Evolutionary conservation across 2,888 invertebrate species (phyloP), one percentile per base, ranked within the genome.

Genomic region (Metalampra italica): DNA sequence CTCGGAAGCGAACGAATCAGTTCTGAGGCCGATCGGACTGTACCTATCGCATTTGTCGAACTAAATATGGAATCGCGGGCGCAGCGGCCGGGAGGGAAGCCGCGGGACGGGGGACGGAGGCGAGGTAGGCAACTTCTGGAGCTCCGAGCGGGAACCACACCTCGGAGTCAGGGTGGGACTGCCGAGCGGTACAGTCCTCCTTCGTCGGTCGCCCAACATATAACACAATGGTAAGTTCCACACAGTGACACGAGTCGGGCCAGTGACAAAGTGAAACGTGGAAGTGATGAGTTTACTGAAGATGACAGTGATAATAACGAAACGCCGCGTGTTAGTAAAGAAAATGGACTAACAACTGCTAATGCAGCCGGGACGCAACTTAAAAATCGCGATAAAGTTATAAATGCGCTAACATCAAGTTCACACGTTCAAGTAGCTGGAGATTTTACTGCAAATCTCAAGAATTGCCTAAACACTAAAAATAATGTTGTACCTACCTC

Each of bases 81-180:
- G 57, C 61, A 56, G 55, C 57, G 52, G 44, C 45, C 49, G 22
- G 37, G 50, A 42, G 43, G 44, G 53, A 56, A 57, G 57, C 55
- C 50, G 50, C 60, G 64, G 54, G 55, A 49, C 57, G 53, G 61
- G 60, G 53, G 60, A 51, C 51, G 54, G 64, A 52, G 54, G 64
- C 64, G 68, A 68, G 64, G 69, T 72, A 69, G 65, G 64, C 55
- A 47, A 61, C 62, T 68, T 69, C 75, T 75, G 82, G 79, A 76
- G 62, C 64, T 62, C 55, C 58, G 68, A 64, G 74, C 59, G 69
- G 74, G 75, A 68, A 64, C 75, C 66, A 67, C 58, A 69, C 56
- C 74, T 83, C 83, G 79, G 86, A 89, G 88, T 87, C 86, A 83
- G 87, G 87, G 85, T 82, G 84, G 83, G 86, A 87, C 87, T 85